A percentile compares a stretch with the other conserved stretches of the same genome.
These are phyloP conservation scores for Leptinotarsa defecta DNA, from an alignment of 1,140 invertebrate genomes.

Conservation along the genomic window DNA sequence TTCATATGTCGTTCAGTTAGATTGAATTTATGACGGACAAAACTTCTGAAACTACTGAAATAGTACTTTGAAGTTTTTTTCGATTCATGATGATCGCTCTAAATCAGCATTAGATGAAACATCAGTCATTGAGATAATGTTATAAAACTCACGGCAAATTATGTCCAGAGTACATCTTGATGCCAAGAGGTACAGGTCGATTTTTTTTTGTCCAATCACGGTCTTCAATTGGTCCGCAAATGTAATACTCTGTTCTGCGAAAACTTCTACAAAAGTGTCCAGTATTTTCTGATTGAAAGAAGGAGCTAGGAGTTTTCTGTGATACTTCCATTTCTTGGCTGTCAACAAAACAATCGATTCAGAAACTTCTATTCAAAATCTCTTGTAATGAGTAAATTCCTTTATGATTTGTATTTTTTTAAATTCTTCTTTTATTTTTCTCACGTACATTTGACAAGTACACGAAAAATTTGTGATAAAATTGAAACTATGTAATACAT, in stretches of 20 bases:
- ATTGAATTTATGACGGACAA: too few species aligned
- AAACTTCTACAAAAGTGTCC: constrained; percentile 72
- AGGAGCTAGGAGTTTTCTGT: constrained; percentile 73
- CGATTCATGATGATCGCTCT: too few species aligned
- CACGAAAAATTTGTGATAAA: too few species aligned
- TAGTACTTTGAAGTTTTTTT: too few species aligned
- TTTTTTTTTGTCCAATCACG: constrained; percentile 56
- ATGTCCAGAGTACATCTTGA: constrained; percentile 74
- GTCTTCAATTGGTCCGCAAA: constrained; percentile 62
- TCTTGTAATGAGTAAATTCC: too few species aligned
- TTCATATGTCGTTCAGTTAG: too few species aligned
- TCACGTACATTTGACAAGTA: too few species aligned
- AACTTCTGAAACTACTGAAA: not conserved
- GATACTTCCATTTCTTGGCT: constrained; percentile 69
- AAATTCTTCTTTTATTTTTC: too few species aligned
- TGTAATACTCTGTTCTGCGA: constrained; percentile 67
- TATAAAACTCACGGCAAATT: constrained; percentile 67
- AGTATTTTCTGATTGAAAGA: constrained; percentile 78
- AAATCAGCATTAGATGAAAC: too few species aligned
- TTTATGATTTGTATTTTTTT: too few species aligned
- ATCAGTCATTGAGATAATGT: not conserved
- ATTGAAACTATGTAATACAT: too few species aligned
- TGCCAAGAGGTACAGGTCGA: constrained; percentile 67
- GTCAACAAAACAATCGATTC: constrained; percentile 20
- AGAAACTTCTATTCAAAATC: too few species aligned